Evolutionary conservation across 2,797 vertebrate genomes (phyloP), one percentile per base, ranked within the genome.

Genomic region (Coregonus suidteri): DNA sequence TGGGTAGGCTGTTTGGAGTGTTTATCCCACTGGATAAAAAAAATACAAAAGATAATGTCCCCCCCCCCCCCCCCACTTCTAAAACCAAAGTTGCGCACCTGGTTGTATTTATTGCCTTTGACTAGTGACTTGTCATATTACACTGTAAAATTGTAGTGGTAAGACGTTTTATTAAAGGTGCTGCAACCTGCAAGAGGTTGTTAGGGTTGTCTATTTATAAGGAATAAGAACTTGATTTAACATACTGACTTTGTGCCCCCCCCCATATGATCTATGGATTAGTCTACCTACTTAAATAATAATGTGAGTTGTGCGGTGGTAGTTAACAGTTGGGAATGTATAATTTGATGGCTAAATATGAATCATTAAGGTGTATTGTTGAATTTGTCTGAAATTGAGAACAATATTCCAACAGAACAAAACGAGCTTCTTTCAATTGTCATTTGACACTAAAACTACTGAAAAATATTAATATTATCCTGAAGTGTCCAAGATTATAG

Each of bases 101-200:
- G 7, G 78, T 37, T 56, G 15, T 87, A 80, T 82, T 84, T 87
- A 77, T 88, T 80, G 81, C 82, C 86, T 87, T 82, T 83, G 82
- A 87, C 79, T 83, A 68, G 85, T 88, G 77, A 78, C 77, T 83
- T 82, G 76, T 84, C 83, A 85, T 71, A 66, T 68, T 79, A 41
- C 91, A 92, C 92, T 93, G 92, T 94, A 91, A 92, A 76, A 80
- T 79, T 82, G 85, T 86, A 74, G 83, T 75, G 54, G 31, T 34
- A 84, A 86, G 84, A 25, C 65, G n/a, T 15, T 66, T 76, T 20
- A 34, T 47, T 47, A 71, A 53, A 14, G 65, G 25, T 74, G 15
- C 37, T 84, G 71, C 77, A 62, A 62, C n/a, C n/a, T 86, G 81
- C 86, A 79, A 71, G 74, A 75, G 67, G 65, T 76, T 79, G 53